phyloP scores from a whole-genome alignment of 1,140 invertebrate species.

The Potamilus streckersoni region DNA sequence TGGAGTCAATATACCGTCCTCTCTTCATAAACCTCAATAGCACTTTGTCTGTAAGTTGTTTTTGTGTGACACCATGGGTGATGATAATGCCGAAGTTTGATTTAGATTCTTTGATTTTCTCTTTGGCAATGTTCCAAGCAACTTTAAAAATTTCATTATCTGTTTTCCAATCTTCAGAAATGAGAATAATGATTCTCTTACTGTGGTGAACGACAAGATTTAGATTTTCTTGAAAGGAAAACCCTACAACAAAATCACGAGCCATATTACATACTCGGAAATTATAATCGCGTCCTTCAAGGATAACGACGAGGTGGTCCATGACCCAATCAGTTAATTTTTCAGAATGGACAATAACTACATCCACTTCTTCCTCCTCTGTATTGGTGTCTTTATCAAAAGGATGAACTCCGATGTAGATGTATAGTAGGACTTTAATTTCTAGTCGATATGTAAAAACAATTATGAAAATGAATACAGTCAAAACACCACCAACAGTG shows the following conservation, averaged over 20 bases:
- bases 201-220: conserved; percentile 36
- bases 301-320: conserved; percentile 33
- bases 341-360: conserved; percentile 38
- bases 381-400: conserved; percentile 46
- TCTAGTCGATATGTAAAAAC: conserved; percentile 38
- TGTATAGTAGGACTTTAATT: conserved; percentile 45
- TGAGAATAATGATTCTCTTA: conserved; percentile 41
- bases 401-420: conserved; percentile 50
- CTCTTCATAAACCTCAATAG: conserved; percentile 34
- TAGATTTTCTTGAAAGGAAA: conserved; percentile 48
- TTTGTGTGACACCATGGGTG: conserved; percentile 24
- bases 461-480: conserved; percentile 7
- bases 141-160: conserved; percentile 33
- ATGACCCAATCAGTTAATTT: conserved; percentile 39
- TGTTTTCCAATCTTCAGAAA: conserved; percentile 32
- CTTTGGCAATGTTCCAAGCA: conserved; percentile 40
- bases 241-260: conserved; percentile 45
- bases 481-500: too few relatives aligned
- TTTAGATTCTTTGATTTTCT: conserved; percentile 41
- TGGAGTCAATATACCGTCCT: conserved; percentile 34
- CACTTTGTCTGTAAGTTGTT: conserved; percentile 33
- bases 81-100: conserved; percentile 42
- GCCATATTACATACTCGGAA: conserved; percentile 42
- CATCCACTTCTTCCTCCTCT: conserved; percentile 35
- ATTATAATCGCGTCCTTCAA: conserved; percentile 29